Base-by-base conservation (phyloP, 2,888 invertebrate genomes). In the Bugula neritina region DNA sequence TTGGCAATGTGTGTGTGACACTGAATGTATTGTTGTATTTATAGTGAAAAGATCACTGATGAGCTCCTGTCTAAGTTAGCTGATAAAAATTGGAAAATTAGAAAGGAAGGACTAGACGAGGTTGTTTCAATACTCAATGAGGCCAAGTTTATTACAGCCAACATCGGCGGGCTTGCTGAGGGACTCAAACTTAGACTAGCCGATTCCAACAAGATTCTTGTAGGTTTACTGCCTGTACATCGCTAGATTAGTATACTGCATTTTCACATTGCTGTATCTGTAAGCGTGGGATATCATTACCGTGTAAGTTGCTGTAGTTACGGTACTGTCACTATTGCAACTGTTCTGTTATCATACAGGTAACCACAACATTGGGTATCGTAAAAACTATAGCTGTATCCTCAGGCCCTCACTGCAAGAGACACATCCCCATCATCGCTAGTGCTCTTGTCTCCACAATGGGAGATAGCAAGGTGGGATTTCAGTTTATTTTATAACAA, bases 171-270 rank as follows among this genome's bases (percentile, higher is more conserved):
- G 80, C 84, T 95, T 54, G 91, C 93, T 0, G 89, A 91, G 71
- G 91, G 91, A 0, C 83, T 97, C 17, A 89, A 90, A 0, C 88
- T 89, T 0, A 87, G 96, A 0, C 86, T 96, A 23, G 86, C 90
- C 0, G 97, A 97, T 82, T 93, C 94, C 69, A 97, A 97, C 86
- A 93, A 92, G 31, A 94, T 93, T 84, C 89, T 97, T 75, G 84
- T 83, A 73, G 75, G 80, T 75, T 10, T 13, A 27, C 23, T 13
- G 5, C n/a, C 43, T 17, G 43, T 17, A 10, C 10, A 10, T 43
- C 43, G 17, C 43, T 43, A n/a, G n/a, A n/a, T n/a, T n/a, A n/a
- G n/a, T n/a, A n/a, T n/a, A n/a, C n/a, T n/a, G n/a, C n/a, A n/a
- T 43, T 43, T 17, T 43, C 43, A 43, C 43, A 5, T 43, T 43